Conservation (phyloP, 2,888 invertebrate species). For the Pachymerium ferrugineum region DNA sequence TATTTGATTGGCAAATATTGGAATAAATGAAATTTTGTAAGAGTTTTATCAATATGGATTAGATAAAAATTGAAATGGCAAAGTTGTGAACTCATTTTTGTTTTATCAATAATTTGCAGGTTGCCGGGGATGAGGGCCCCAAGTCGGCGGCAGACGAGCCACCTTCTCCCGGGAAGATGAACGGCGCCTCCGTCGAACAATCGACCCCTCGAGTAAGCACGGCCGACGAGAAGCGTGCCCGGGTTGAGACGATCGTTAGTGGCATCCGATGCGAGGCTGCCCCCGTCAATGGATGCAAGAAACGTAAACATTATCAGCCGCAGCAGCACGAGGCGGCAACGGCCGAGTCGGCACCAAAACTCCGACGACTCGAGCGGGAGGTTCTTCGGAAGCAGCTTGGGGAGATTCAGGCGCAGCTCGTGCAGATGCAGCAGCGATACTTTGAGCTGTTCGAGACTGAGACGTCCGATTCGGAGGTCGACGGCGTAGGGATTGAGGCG, state of each 20-base stretch:
- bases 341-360: slow-evolving; percentile 35
- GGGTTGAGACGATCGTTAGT: slow-evolving; percentile 91
- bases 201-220: slow-evolving; percentile 24
- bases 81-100: not conserved
- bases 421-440: slow-evolving; percentile 87
- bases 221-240: slow-evolving; percentile 76
- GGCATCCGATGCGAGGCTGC: slow-evolving; percentile 69
- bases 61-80: too few species aligned
- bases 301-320: slow-evolving; percentile 90
- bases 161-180: slow-evolving; percentile 28
- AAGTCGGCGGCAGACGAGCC: slow-evolving; percentile 27
- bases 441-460: slow-evolving; percentile 71
- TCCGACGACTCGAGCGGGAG: slow-evolving; percentile 49
- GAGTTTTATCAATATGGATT: too few species aligned
- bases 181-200: slow-evolving; percentile 26
- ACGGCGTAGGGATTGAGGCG: slow-evolving; percentile 27
- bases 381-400: slow-evolving; percentile 77
- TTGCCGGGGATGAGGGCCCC: slow-evolving; percentile 25
- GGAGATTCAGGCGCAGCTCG: slow-evolving; percentile 81
- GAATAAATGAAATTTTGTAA: too few species aligned
- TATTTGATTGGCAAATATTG: too few species aligned
- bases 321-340: slow-evolving; percentile 64
- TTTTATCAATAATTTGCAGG: not conserved
- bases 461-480: slow-evolving; percentile 44
- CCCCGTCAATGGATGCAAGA: slow-evolving; percentile 87